These are phyloP conservation scores for Pangasius djambal DNA, from an alignment of 2,797 vertebrate genomes.

Conservation along the genomic window DNA sequence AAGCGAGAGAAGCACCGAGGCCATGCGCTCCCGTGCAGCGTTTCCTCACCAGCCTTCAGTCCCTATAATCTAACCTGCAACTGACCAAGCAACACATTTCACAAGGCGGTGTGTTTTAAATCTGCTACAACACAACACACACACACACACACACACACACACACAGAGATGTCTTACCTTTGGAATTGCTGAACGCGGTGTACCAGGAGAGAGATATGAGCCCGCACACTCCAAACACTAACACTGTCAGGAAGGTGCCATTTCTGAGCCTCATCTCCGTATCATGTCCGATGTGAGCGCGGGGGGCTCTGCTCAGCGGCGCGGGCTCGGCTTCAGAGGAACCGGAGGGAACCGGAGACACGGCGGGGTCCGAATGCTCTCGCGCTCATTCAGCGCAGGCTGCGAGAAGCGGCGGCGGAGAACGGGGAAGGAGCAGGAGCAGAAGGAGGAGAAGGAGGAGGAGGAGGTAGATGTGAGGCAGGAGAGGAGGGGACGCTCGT, in stretches of 20 bases:
- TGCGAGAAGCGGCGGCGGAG: slow-evolving; percentile 1
- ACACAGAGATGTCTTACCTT: slow-evolving; percentile 77
- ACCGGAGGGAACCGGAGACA: slow-evolving; percentile 6
- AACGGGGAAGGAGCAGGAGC: neutral
- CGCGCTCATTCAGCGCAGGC: slow-evolving; percentile 37
- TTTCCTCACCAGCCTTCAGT: neutral
- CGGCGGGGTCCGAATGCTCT: slow-evolving; percentile 29
- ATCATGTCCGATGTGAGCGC: slow-evolving; percentile 85
- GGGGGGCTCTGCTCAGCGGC: slow-evolving; percentile 41
- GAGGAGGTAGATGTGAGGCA: slow-evolving; percentile 23
- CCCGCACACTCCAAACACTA: slow-evolving; percentile 91
- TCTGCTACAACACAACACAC: slow-evolving; percentile 12
- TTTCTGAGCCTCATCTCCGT: slow-evolving; percentile 97
- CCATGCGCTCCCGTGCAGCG: slow-evolving; percentile 9
- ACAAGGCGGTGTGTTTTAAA: neutral
- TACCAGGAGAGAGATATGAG: slow-evolving; percentile 95
- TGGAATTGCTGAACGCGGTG: slow-evolving; percentile 93
- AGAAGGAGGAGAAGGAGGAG: slow-evolving; percentile 17
- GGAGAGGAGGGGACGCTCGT: slow-evolving; percentile 28
- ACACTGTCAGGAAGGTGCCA: slow-evolving; percentile 95
- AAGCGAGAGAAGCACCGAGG: slow-evolving; percentile 2
- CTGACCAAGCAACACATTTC: neutral
- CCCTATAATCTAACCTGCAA: neutral
- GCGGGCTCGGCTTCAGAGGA: slow-evolving; percentile 15
- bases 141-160: neutral